phyloP scores from a whole-genome alignment of 2,888 invertebrate species.

The Smittia aterrima region DNA sequence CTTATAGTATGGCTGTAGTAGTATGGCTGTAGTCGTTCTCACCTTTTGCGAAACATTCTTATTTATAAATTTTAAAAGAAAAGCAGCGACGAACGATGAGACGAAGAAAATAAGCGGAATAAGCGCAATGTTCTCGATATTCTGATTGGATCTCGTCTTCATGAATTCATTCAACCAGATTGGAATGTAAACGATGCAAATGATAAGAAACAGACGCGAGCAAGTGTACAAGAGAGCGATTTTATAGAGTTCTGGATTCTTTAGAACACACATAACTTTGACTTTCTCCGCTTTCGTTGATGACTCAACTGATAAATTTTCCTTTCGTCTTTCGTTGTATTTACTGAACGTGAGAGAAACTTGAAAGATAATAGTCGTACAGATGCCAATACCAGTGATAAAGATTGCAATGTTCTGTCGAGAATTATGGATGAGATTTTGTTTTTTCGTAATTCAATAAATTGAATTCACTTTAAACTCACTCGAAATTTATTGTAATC shows the following conservation, averaged over 20 bases:
- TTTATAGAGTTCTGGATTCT: slow-evolving; percentile 56
- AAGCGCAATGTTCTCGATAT: slow-evolving; percentile 68
- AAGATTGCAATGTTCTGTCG: slow-evolving; percentile 69
- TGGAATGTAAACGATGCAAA: slow-evolving; percentile 83
- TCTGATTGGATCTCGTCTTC: slow-evolving; percentile 56
- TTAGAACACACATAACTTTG: slow-evolving; percentile 27
- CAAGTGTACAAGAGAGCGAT: slow-evolving; percentile 55
- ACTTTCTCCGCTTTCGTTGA: slow-evolving; percentile 41
- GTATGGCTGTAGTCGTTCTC: slow-evolving; percentile 5
- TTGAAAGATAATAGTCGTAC: slow-evolving; percentile 68
- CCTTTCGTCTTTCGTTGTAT: slow-evolving; percentile 48
- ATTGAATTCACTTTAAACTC: slow-evolving; percentile 45
- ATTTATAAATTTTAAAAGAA: slow-evolving; percentile 67
- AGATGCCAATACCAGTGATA: slow-evolving; percentile 63
- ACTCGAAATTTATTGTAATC: slow-evolving; percentile 72
- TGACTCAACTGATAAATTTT: slow-evolving; percentile 39
- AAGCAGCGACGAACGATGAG: slow-evolving; percentile 74
- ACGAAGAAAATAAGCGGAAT: slow-evolving; percentile 71
- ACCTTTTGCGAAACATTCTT: slow-evolving; percentile 64
- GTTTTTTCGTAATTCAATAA: neutral
- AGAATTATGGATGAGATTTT: slow-evolving; percentile 44
- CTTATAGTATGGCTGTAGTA: too few species aligned
- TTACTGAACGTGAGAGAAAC: slow-evolving; percentile 56
- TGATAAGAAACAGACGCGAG: slow-evolving; percentile 79
- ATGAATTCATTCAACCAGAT: slow-evolving; percentile 74